A percentile compares a stretch with the other conserved stretches of the same genome.
Evolutionary conservation across 2,888 invertebrate genomes (phyloP).

Genomic region (Polydesmus complanatus): DNA sequence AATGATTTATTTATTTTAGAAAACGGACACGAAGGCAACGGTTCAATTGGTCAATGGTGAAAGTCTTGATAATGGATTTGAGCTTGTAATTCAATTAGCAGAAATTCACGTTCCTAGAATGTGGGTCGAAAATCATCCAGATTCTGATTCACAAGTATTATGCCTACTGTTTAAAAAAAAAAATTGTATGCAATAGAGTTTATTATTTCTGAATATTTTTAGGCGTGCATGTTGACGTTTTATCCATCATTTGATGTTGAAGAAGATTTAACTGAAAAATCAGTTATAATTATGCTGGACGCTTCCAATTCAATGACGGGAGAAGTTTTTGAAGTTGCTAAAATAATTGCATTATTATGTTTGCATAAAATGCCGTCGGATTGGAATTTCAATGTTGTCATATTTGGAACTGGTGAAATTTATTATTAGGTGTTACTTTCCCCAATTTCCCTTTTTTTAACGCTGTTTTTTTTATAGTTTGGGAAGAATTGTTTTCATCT

Average conservation of each 20-base stretch:
- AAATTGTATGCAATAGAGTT: not conserved
- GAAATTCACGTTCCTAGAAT: constrained; percentile 35
- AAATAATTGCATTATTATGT: constrained; percentile 28
- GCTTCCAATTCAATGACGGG: constrained; percentile 35
- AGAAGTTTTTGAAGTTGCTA: constrained; percentile 26
- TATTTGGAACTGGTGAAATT: constrained; percentile 28
- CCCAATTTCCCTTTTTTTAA: not conserved
- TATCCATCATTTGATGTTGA: constrained; percentile 33
- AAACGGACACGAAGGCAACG: constrained; percentile 31
- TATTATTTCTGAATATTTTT: constrained; percentile 18
- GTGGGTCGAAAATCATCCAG: constrained; percentile 32
- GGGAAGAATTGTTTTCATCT: constrained; percentile 15
- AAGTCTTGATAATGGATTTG: constrained; percentile 30
- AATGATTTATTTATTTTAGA: constrained; percentile 20
- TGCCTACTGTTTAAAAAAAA: not conserved
- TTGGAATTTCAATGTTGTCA: constrained; percentile 33
- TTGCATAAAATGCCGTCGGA: constrained; percentile 29
- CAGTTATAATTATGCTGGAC: constrained; percentile 32
- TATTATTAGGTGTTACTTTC: not conserved
- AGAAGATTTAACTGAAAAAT: constrained; percentile 21
- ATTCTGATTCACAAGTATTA: constrained; percentile 25
- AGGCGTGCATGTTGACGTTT: constrained; percentile 35
- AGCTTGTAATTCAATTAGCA: constrained; percentile 31
- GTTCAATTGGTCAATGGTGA: constrained; percentile 27
- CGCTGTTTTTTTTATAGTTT: constrained; percentile 4